Conservation (phyloP, 2,113 vertebrate species). For the Oriolus oriolus region DNA sequence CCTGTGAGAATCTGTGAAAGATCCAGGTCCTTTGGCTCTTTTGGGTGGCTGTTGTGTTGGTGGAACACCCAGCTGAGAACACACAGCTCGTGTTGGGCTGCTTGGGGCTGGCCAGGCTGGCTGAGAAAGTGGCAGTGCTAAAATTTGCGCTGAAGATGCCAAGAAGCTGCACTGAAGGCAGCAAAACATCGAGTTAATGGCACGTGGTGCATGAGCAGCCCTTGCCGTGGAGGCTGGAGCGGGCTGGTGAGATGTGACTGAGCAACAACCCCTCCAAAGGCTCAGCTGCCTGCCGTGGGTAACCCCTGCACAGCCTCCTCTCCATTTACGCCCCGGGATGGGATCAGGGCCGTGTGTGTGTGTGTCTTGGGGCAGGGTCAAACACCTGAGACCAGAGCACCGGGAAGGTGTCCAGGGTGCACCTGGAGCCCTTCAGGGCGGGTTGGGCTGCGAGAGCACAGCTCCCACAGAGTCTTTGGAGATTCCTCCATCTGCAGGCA, state of each 20-base stretch:
- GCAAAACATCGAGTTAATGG: not conserved
- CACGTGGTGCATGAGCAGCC: not conserved
- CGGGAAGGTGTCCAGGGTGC: not conserved
- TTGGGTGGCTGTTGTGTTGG: not conserved
- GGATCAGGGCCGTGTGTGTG: accelerated
- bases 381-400: not conserved
- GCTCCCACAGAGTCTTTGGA: not conserved
- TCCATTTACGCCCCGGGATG: not conserved
- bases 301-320: not conserved
- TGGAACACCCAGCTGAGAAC: not conserved
- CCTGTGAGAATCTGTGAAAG: not conserved
- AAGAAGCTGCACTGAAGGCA: not conserved
- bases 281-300: not conserved
- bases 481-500: not conserved
- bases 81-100: accelerated
- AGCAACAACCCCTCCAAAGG: not conserved
- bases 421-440: accelerated
- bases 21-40: not conserved
- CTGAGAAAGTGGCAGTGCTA: not conserved
- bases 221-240: not conserved
- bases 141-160: not conserved
- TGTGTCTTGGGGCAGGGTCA: not conserved
- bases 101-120: not conserved
- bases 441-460: not conserved
- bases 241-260: not conserved